Evolutionary conservation across 2,888 invertebrate genomes (phyloP), one percentile per base, ranked within the genome.

Genomic region (Diploptera punctata): DNA sequence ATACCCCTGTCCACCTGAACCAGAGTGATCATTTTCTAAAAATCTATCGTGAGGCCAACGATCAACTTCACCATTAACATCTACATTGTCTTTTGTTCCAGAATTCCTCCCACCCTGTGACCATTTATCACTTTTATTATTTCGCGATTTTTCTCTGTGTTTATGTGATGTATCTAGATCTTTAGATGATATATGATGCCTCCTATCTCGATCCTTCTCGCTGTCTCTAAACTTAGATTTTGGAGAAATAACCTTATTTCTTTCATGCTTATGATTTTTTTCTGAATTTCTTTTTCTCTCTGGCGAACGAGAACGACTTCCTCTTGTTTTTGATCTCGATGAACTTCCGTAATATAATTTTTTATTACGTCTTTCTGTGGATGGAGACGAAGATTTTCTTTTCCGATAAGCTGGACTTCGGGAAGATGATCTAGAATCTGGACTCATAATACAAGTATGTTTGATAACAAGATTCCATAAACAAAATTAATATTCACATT

Each of bases 31-130:
- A 68, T 77, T 75, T 61, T 78, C 78, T 67, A 76, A 77, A 76
- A 76, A 81, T 73, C 79, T 79, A 73, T 80, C 80, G 71, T 81
- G 79, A 9, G 79, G 79, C 78, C 80, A 80, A 21, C 79, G 75
- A 33, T 80, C 79, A 13, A 43, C 24, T 5, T 67, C 49, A 10
- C 61, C 60, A 49, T 49, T 31, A 4, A 24, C 26, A 47, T 29
- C 16, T 9, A 31, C 61, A 38, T 62, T 60, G 16, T 33, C 61
- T 31, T 61, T 31, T 18, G 31, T 1, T 10, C 13, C 38, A 3
- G 38, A 13, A 2, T 47, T 44, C 13, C 57, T 68, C n/a, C n/a
- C n/a, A n/a, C 31, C 24, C 26, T 72, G 68, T 49, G 61, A 21
- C 9, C 43, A 38, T 68, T 60, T 67, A 16, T 47, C 68, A 52